Base-by-base conservation (phyloP, 2,113 vertebrate genomes). In the Equus przewalskii region DNA sequence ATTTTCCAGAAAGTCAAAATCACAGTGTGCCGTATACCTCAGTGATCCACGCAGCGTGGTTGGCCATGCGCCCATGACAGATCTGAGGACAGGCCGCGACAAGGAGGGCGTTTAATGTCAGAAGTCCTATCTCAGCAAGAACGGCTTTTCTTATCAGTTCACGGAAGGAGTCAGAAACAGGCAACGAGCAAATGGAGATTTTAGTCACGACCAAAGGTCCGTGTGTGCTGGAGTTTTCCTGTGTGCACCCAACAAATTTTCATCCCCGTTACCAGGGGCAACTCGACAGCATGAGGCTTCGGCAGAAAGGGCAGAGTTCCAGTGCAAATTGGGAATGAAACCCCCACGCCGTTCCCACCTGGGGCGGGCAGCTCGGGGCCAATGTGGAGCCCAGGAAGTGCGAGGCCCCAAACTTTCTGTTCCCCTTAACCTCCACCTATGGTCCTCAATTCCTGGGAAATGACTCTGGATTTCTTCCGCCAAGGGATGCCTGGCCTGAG, bases 331-430 rank as follows among this genome's bases (percentile, higher is more conserved):
- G 41, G n/a, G 51, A n/a, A n/a, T 0, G 1, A 44, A 54, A 24
- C 18, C 21, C 60, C 22, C 5, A 0, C 0, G 36, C 0, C 1
- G 3, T 3, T 22, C 11, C 62, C 60, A 11, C 4, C 1, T 14
- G 8, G 22, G 49, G 2, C 1, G 10, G 18, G 28, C 36, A 5
- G 54, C 11, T 24, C 46, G 0, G 49, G 49, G 28, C 54, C 54
- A 5, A 3, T 14, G 19, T 24, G 16, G 8, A 14, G 89, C 24
- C 3, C 8, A 15, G 21, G 24, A 21, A 1, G 19, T 41, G 13
- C 0, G 1, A 75, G 64, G 33, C 15, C 54, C 26, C 1, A 4
- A 0, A 0, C 30, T 14, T 3, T 1, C 19, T 14, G 0, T 1
- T 33, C 24, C 44, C 6, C 1, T 0, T 0, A 4, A 5, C 0